phyloP scores from a whole-genome alignment of 1,140 invertebrate genomes.

The Drosophila orena region DNA sequence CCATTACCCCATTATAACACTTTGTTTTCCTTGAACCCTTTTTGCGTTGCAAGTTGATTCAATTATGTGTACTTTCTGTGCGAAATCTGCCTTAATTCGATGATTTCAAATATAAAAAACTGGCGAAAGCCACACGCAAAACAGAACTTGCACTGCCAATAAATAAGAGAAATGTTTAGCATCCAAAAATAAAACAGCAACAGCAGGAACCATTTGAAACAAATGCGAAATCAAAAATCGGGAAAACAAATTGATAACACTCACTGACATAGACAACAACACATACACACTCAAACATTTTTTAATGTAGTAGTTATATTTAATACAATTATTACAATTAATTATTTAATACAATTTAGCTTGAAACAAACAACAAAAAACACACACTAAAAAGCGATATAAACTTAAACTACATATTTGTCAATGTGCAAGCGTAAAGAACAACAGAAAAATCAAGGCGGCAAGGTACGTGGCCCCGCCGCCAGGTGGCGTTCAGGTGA shows the following conservation, averaged over 20 bases:
- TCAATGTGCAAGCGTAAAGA: conserved; percentile 12
- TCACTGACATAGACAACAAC: conserved; percentile 4
- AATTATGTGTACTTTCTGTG: conserved; percentile 29
- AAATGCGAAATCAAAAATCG: conserved; percentile 46
- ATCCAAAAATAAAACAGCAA: conserved; percentile 28
- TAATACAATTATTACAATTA: conserved; percentile 62
- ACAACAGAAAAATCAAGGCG: not conserved
- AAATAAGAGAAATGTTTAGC: conserved; percentile 49
- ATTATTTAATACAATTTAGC: conserved; percentile 67
- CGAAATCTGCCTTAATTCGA: conserved; percentile 24
- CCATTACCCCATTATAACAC: conserved; percentile 5
- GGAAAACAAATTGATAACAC: conserved; percentile 17
- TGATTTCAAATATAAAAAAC: conserved; percentile 17
- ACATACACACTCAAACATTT: conserved; percentile 34
- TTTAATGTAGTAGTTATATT: conserved; percentile 68
- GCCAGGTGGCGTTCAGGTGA: conserved; percentile 26
- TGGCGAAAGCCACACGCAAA: conserved; percentile 15
- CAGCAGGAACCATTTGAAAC: conserved; percentile 25
- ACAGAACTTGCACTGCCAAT: conserved; percentile 76
- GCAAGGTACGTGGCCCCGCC: not conserved
- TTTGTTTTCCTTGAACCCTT: conserved; percentile 10
- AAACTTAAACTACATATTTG: conserved; percentile 26
- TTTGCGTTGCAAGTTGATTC: conserved; percentile 30
- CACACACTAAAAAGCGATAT: conserved; percentile 26
- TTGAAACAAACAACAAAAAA: conserved; percentile 47